Evolutionary conservation across 2,888 invertebrate genomes (phyloP), one percentile per base, ranked within the genome.

Genomic region (Machimus rusticus): DNA sequence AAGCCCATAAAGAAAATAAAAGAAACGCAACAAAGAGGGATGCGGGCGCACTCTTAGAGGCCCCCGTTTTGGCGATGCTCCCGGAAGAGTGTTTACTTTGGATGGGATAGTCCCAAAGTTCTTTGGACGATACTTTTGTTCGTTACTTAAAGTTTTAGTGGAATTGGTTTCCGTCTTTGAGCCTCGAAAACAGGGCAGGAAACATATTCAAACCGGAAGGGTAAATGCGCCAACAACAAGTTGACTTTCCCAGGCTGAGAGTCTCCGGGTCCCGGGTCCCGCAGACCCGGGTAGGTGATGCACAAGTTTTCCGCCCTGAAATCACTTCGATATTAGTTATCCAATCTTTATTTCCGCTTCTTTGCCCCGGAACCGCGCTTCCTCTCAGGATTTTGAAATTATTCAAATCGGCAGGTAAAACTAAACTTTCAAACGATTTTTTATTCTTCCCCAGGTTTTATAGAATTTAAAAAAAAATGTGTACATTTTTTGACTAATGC

Each of bases 101-200:
- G 81, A 81, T 51, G 81, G 81, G 31, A 14, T 51, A 46, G 66
- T 28, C n/a, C 39, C 76, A 31, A 81, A 51, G 31, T 81, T 81
- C 43, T 66, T 66, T 66, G 66, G 51, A 81, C 23, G 81, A 81
- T 81, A 81, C 51, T 81, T 66, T 81, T 51, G 81, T 81, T 81
- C 16, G 81, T 81, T 81, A 76, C 81, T 81, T 81, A 81, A 81
- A 81, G 51, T 81, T 81, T 81, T 81, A 81, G 81, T 28, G 23
- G 51, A 81, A 81, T 81, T 81, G 81, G 81, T 81, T 81, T 51
- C 31, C 46, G 28, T 51, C 81, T 51, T 81, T 81, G 81, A 81
- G 81, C 78, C 23, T n/a, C 4, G 28, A 43, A 39, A 46, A 78
- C 37, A 78, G 39, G 28, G 43, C 78, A 78, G 37, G 37, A 34